Percentiles rank a stretch among this genome's conserved stretches.
phyloP scores from a whole-genome alignment of 2,797 vertebrate species.

The Ataeniobius toweri region DNA sequence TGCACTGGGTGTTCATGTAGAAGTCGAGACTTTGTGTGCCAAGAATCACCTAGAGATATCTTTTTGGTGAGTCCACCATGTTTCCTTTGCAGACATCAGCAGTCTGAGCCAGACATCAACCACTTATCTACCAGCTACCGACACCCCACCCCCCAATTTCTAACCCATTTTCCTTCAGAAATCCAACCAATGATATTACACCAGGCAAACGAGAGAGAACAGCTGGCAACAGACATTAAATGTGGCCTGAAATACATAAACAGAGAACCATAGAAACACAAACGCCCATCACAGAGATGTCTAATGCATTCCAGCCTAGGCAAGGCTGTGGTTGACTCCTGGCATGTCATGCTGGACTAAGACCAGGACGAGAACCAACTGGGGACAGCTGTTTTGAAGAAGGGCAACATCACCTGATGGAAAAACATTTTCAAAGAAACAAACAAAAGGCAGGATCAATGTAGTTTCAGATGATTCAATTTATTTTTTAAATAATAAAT shows the following conservation, averaged over 20 bases:
- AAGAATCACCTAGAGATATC: conserved; percentile 71
- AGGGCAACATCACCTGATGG: conserved; percentile 50
- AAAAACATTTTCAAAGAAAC: conserved; percentile 48
- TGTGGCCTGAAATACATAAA: conserved; percentile 79
- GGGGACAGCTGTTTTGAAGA: conserved; percentile 68
- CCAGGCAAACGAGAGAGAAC: conserved; percentile 85
- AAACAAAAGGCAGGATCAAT: conserved; percentile 7
- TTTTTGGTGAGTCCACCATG: conserved; percentile 61
- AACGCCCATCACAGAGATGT: conserved; percentile 49
- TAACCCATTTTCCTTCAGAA: conserved; percentile 44
- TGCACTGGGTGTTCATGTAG: conserved; percentile 22
- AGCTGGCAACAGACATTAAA: conserved; percentile 81
- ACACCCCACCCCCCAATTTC: conserved; percentile 19
- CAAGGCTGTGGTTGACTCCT: conserved; percentile 68
- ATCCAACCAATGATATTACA: conserved; percentile 66
- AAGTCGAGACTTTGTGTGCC: conserved; percentile 78
- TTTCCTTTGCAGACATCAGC: conserved; percentile 68
- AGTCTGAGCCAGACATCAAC: conserved; percentile 65
- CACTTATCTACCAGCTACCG: conserved; percentile 71
- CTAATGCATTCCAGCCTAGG: conserved; percentile 61
- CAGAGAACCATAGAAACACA: conserved; percentile 59
- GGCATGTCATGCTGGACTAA: conserved; percentile 66
- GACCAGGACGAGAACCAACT: conserved; percentile 29
- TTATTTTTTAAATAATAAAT: neutral
- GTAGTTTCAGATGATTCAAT: neutral